Percentiles rank a stretch among this genome's conserved stretches.
Evolutionary conservation across 2,113 vertebrate species (phyloP).

Genomic region (Saccopteryx leptura): DNA sequence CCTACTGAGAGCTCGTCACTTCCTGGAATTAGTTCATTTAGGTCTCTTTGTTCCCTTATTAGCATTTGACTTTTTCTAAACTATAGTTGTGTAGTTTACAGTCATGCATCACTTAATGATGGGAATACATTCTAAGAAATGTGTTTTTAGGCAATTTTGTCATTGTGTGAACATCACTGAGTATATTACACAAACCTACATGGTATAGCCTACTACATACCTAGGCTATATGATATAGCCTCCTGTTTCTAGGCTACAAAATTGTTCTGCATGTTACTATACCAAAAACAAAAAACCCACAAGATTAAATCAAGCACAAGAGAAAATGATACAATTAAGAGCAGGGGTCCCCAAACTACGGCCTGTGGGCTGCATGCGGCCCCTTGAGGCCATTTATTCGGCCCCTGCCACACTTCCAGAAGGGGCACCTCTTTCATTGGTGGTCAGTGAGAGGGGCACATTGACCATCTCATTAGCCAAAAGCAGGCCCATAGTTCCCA

Average conservation of each 20-base stretch:
- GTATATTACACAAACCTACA: not conserved
- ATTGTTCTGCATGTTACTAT: not conserved
- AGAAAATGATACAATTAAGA: not conserved
- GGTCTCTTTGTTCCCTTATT: not conserved
- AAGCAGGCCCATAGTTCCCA: too few species aligned
- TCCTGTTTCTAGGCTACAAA: not conserved
- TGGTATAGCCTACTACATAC: not conserved
- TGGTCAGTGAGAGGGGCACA: too few species aligned
- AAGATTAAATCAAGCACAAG: not conserved
- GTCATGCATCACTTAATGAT: not conserved
- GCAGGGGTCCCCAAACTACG: too few species aligned
- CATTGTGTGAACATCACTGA: not conserved
- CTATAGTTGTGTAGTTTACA: conserved; percentile 11
- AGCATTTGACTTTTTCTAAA: not conserved
- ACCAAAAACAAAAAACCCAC: not conserved
- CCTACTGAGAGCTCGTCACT: not conserved
- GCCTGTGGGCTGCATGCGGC: too few species aligned
- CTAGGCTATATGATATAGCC: not conserved
- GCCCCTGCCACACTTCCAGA: too few species aligned
- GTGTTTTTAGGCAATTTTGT: not conserved
- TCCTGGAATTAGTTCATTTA: conserved; percentile 17
- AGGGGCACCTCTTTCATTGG: too few species aligned
- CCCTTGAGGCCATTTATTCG: too few species aligned
- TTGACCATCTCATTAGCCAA: too few species aligned
- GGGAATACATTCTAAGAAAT: not conserved